A percentile compares a stretch with the other conserved stretches of the same genome.
Conservation (phyloP, 2,888 invertebrate genomes). For the Crossocerus cetratus region DNA sequence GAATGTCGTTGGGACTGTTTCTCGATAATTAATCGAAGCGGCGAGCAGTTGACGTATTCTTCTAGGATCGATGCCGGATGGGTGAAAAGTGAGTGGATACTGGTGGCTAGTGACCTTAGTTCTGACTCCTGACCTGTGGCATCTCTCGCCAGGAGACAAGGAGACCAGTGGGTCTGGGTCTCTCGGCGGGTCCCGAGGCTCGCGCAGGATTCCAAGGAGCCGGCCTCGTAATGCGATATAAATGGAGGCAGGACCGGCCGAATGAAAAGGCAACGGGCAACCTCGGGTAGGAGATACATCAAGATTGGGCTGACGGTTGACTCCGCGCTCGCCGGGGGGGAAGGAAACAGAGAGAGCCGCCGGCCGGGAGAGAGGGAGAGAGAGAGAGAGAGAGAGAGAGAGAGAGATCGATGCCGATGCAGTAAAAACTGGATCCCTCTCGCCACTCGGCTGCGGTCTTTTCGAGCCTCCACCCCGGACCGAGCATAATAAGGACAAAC, state of each 20-base stretch:
- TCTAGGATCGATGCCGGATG: slow-evolving; percentile 13
- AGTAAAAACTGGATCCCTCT: slow-evolving; percentile 74
- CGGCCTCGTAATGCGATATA: slow-evolving; percentile 70
- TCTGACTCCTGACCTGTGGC: slow-evolving; percentile 67
- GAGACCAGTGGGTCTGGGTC: slow-evolving; percentile 60
- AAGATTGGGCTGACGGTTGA: slow-evolving; percentile 75
- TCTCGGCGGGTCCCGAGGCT: slow-evolving; percentile 38
- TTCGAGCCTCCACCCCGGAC: slow-evolving; percentile 56
- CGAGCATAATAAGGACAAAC: slow-evolving; percentile 72
- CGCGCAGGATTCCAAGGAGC: slow-evolving; percentile 63
- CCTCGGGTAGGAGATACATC: slow-evolving; percentile 71
- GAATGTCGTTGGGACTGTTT: too few relatives aligned
- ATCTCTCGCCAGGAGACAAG: slow-evolving; percentile 51
- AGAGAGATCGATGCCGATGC: slow-evolving; percentile 24
- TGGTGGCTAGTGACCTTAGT: slow-evolving; percentile 52
- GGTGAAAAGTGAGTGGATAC: slow-evolving; percentile 31
- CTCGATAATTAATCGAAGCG: too few relatives aligned
- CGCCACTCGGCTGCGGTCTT: slow-evolving; percentile 51
- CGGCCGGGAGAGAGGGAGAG: neutral
- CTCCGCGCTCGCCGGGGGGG: slow-evolving; percentile 59
- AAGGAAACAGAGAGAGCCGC: neutral
- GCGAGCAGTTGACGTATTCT: slow-evolving; percentile 17
- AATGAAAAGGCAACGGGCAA: slow-evolving; percentile 66
- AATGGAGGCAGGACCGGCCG: slow-evolving; percentile 66
- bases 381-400: neutral